Base-by-base conservation (phyloP, 1,140 invertebrate species). In the Plectrocnemia conspersa region DNA sequence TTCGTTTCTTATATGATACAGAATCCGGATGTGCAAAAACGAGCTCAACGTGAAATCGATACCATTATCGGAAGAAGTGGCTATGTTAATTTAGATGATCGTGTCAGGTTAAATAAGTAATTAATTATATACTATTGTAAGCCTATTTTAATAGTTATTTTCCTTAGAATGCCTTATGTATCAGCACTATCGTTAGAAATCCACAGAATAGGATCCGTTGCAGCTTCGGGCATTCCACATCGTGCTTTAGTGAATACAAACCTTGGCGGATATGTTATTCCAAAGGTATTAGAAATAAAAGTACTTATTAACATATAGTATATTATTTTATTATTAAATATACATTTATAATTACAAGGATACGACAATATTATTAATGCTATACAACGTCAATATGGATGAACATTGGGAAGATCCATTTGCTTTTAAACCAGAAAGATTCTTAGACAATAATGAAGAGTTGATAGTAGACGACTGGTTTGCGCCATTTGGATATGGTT, bases 401-500 rank as follows among this genome's bases (percentile, higher is more conserved):
- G 59, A 70, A 33, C 61, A 81, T 57, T 91, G 86, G 86, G 77
- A 79, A 4, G 79, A 87, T 61, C 85, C 88, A 0, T 9, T 64
- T 3, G 59, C 64, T 52, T 91, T 91, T 65, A 67, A 76, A 25
- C 88, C 88, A 1, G 81, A 89, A 63, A 68, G 88, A 61, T 90
- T 90, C 68, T 65, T 86, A 11, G 76, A 84, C 27, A 66, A 75
- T 41, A 67, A 77, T 24, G 83, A 82, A n/a, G 73, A 79, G 54
- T 68, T 80, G 16, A 68, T 75, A 33, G 73, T 76, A 24, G 76
- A 81, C 32, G 80, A 82, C 53, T 69, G 73, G 55, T 74, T 81
- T n/a, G 75, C 84, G 50, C 80, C 84, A 16, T 90, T 89, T 68
- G 83, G 85, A 33, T 66, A 77, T 50, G 86, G 87, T 89, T 38